Evolutionary conservation across 2,113 vertebrate genomes (phyloP), one percentile per base, ranked within the genome.

Genomic region (Tylochromis polylepis): DNA sequence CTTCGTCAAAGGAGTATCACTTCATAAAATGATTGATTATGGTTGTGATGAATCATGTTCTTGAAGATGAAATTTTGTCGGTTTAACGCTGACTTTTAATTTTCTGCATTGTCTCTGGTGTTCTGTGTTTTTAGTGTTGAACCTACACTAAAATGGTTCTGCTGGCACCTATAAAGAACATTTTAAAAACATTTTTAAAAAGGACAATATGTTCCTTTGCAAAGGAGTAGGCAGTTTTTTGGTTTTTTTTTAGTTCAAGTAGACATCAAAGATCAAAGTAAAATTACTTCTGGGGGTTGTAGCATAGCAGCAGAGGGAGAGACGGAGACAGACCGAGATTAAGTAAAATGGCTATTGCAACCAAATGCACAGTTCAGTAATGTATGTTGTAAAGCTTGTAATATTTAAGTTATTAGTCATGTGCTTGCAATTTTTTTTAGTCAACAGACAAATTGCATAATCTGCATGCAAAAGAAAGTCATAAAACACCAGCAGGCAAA

Each of bases 271-370:
- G 60, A 82, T 90, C 62, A 84, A 85, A 87, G 51, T 56, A n/a
- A 87, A 89, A 62, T 51, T 15, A 83, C 65, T 78, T 88, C 34
- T 85, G 56, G 80, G 84, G 34, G 24, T 90, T 59, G 36, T 85
- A 4, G 72, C 72, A 41, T 36, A 49, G 70, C 7, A 75, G 70
- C 27, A 77, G 27, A 51, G 79, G 15, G 41, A 36, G 22, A 36
- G n/a, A 53, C 29, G 9, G 22, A 55, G 22, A 56, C 58, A 85
- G 31, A 57, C 38, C 3, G 60, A 49, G 18, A 59, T 46, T 20
- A 46, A 51, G 79, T 24, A 59, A 43, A 72, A 53, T 27, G 43
- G 29, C n/a, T 31, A 27, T 84, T 79, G 79, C 65, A 55, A 62
- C 65, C 55, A 81, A 92, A 81, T 62, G 5, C 85, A 82, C 56